Conservation (phyloP, 37 sponge, comb jelly and placozoan genomes). For the Chondrosia reniformis region DNA sequence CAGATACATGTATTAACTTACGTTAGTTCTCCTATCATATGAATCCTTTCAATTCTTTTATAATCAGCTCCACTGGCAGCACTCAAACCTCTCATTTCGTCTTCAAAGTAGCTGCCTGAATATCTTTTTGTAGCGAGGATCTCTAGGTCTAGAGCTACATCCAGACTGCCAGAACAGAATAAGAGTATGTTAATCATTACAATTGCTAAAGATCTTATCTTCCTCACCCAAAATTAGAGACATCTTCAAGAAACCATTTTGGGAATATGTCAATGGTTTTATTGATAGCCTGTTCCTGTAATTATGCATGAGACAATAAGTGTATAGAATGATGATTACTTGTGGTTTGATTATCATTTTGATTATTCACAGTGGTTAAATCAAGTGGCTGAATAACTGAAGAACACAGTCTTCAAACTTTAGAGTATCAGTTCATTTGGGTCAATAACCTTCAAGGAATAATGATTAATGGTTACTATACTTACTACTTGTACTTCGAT, state of each 20-base stretch:
- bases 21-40: constrained; percentile 92
- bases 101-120: constrained; percentile 58
- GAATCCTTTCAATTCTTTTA: constrained; percentile 65
- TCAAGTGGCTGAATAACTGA: no score
- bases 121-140: constrained; percentile 39
- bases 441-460: no score
- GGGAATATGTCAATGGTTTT: constrained; percentile 48
- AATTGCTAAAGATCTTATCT: background rate
- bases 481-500: constrained; percentile 79
- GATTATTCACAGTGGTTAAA: no score
- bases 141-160: constrained; percentile 68
- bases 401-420: no score
- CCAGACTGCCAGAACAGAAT: background rate
- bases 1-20: no score
- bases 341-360: no score
- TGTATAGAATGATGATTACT: background rate
- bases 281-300: constrained; percentile 77
- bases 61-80: constrained; percentile 53
- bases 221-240: constrained; percentile 71
- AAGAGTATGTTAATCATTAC: background rate
- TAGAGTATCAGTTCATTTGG: no score
- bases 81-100: constrained; percentile 77
- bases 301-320: background rate
- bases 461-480: no score
- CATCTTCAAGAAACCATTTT: constrained; percentile 76